Evolutionary conservation across 2,797 vertebrate genomes (phyloP), one percentile per base, ranked within the genome.

Genomic region (Manis crassicaudata): DNA sequence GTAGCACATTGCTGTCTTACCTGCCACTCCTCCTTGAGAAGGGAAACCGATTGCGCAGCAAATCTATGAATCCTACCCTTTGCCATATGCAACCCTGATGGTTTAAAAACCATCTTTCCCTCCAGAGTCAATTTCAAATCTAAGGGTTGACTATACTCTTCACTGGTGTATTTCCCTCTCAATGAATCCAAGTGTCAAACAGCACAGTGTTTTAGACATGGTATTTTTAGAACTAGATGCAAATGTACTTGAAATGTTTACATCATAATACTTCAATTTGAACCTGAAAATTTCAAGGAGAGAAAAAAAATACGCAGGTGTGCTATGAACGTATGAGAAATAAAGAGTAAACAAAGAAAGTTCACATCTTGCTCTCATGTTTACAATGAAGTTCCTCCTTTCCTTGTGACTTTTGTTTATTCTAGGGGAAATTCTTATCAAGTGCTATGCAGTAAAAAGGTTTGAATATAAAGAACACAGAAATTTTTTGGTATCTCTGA

Each of bases 271-370:
- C n/a, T 92, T 84, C 32, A 43, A 12, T 81, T 29, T 68, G 37
- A 88, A 76, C 25, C 62, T 82, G 67, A 92, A 95, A 77, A 73
- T 68, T 72, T 88, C 58, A 94, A 92, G 35, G 40, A 77, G 18
- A 79, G 29, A 92, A 65, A 88, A 88, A 81, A 89, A 84, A 63
- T 32, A 65, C 4, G 11, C 60, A 92, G 40, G 25, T 94, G 35
- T 17, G 58, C 29, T 86, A 50, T 63, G 43, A 80, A 87, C 23
- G 62, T n/a, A 72, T 21, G 27, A 32, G 80, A 93, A 96, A 89
- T 70, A 70, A 43, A 70, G 0, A 94, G 16, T 12, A 72, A 93
- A 86, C 9, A 67, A 50, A 9, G 14, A 87, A 90, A 90, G 23
- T 27, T 50, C 43, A 85, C 56, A 86, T 8, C 54, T 73, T 65